Evolutionary conservation across 2,113 vertebrate genomes (phyloP), one percentile per base, ranked within the genome.

Genomic region (Ardeotis arabs): DNA sequence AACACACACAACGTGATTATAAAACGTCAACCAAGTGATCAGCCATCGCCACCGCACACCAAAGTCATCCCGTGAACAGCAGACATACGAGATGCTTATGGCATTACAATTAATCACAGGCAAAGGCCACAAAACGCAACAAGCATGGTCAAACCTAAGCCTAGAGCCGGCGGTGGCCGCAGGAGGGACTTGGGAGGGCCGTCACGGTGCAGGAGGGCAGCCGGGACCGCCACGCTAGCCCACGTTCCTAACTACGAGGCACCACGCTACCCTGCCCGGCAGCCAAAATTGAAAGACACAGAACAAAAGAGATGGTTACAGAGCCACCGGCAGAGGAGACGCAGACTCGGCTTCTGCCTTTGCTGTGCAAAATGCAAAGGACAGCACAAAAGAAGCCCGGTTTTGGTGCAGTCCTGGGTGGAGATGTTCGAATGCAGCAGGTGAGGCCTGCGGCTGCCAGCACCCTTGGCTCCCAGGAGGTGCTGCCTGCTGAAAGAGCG

Each of bases 1-100:
- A 90, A 91, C 29, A 85, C 45, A 94, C 27, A 94, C 27, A 10
- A 53, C 4, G 37, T 8, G 70, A 92, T 94, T 90, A 89, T 63
- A 73, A 84, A 96, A 94, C 33, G 2, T 31, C 93, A 93, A 75
- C 89, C 88, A 73, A 91, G 93, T 50, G 75, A 66, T 92, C 95
- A 90, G 89, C 94, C 50, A 39, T 10, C 18, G 47, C 87, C 93
- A 95, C 69, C 93, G 37, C 82, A 91, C 87, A 41, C 44, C 95
- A 85, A 73, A 91, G 68, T 72, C 93, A 90, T 4, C 79, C 89
- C 2, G 31, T 66, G 93, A 91, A 10, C 63, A 79, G 96, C 81
- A 96, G 60, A 53, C 0, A 1, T 39, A 82, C 0, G 13, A 87
- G 79, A 52, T 69, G 82, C 64, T 93, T 25, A 55, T 6, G 50